Conservation (phyloP, 2,888 invertebrate genomes). For the Cephus sareptanus region DNA sequence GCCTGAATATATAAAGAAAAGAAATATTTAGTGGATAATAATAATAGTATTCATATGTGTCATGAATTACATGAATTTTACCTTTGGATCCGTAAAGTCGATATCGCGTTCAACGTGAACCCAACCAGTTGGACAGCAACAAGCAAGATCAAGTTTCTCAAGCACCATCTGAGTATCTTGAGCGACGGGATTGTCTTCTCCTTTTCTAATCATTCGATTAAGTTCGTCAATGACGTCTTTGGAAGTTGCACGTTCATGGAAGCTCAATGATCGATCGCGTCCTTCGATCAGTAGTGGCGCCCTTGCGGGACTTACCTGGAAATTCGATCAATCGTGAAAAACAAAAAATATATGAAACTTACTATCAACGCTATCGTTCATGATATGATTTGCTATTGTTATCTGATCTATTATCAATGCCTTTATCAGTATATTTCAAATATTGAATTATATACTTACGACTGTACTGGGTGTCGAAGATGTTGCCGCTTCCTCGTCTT, state of each 20-base stretch:
- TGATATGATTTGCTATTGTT: too few species aligned
- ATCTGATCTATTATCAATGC: too few species aligned
- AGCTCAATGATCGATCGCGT: slow-evolving; percentile 72
- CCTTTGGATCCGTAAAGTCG: slow-evolving; percentile 84
- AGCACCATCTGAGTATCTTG: slow-evolving; percentile 51
- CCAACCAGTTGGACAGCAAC: slow-evolving; percentile 82
- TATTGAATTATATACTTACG: slow-evolving; percentile 64
- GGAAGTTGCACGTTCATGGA: slow-evolving; percentile 79
- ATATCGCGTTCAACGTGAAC: slow-evolving; percentile 82
- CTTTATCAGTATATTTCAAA: too few species aligned
- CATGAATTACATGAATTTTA: slow-evolving; percentile 48
- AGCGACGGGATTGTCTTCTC: slow-evolving; percentile 64
- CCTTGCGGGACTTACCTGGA: slow-evolving; percentile 57
- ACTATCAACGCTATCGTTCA: too few species aligned
- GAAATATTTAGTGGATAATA: slow-evolving; percentile 15
- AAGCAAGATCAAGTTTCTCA: slow-evolving; percentile 71
- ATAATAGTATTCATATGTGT: background rate
- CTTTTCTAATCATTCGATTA: slow-evolving; percentile 73
- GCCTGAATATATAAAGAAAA: slow-evolving; percentile 68
- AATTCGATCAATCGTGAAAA: slow-evolving; percentile 4
- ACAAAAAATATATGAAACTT: too few species aligned
- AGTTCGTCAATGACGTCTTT: slow-evolving; percentile 82
- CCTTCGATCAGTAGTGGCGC: slow-evolving; percentile 55
- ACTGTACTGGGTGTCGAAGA: slow-evolving; percentile 79
- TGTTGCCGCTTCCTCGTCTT: slow-evolving; percentile 73